Conservation (phyloP, 2,888 invertebrate species). For the Drosophila demipolita region DNA sequence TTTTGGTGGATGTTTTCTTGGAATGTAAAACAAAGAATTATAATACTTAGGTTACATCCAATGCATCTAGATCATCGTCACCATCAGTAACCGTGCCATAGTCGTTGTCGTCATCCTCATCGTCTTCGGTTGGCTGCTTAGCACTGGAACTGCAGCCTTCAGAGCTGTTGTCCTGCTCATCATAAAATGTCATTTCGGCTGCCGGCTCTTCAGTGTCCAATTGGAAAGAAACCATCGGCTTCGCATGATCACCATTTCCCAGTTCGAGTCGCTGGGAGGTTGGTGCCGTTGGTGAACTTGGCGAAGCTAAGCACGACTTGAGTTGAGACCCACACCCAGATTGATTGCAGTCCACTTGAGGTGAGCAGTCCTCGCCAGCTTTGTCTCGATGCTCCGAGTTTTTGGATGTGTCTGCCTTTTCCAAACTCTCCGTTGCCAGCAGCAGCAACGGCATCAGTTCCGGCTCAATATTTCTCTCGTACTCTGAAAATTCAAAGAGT, state of each 20-base stretch:
- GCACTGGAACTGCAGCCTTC: conserved; percentile 29
- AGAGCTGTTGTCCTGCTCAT: conserved; percentile 34
- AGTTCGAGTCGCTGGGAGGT: conserved; percentile 36
- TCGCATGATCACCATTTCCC: conserved; percentile 68
- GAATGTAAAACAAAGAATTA: conserved; percentile 28
- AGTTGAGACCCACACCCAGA: not conserved
- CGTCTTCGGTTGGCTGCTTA: conserved; percentile 16
- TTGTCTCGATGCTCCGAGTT: conserved; percentile 18
- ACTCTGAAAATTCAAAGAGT: conserved; percentile 98
- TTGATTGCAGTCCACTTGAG: conserved; percentile 5
- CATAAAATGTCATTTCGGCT: conserved; percentile 8
- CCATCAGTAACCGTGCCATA: not conserved
- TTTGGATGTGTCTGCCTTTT: conserved; percentile 6
- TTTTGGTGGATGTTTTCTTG: conserved; percentile 5
- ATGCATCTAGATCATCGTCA: conserved; percentile 1
- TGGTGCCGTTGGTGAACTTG: not conserved
- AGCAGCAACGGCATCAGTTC: conserved; percentile 66
- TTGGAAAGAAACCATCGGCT: conserved; percentile 28
- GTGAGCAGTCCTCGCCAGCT: conserved; percentile 55
- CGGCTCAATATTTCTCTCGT: conserved; percentile 85
- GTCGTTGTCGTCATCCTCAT: conserved; percentile 18
- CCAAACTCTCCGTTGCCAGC: conserved; percentile 15
- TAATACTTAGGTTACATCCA: conserved; percentile 10
- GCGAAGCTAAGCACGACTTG: not conserved
- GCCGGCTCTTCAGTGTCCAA: conserved; percentile 16